Percentiles rank a stretch among this genome's conserved stretches.
Conservation (phyloP, 2,113 vertebrate genomes). For the Peromyscus leucopus region DNA sequence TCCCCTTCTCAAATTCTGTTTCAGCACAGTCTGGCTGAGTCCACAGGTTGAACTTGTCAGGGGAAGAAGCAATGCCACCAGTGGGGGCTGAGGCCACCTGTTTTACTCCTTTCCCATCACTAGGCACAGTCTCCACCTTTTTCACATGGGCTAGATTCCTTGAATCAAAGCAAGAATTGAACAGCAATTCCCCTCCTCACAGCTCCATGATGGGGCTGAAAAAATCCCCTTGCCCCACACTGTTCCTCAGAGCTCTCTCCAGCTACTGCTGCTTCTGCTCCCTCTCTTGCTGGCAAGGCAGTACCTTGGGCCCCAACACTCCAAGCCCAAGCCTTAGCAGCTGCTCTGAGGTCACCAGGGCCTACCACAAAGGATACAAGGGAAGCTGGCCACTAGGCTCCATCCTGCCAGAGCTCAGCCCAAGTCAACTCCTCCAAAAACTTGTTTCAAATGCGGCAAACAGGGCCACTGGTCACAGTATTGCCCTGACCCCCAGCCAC, state of each 20-base stretch:
- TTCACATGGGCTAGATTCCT: conserved; percentile 95
- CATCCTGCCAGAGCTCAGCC: no score
- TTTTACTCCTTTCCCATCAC: conserved; percentile 78
- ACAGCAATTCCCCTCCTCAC: conserved; percentile 89
- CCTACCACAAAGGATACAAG: no score
- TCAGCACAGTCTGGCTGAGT: conserved; percentile 95
- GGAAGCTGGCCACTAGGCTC: no score
- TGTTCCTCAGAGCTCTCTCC: conserved; percentile 75
- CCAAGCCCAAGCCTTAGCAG: conserved; percentile 11
- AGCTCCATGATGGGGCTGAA: conserved; percentile 82
- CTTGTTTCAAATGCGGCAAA: no score
- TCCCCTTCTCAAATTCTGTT: conserved; percentile 95
- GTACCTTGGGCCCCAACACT: conserved; percentile 75
- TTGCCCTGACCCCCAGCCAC: no score
- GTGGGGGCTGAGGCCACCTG: conserved; percentile 48
- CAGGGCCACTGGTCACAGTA: no score
- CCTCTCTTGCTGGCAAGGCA: conserved; percentile 66
- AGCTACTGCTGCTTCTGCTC: conserved; percentile 69
- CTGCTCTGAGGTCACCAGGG: no score
- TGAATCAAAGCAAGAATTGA: conserved; percentile 97
- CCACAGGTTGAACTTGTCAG: conserved; percentile 97
- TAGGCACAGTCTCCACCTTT: conserved; percentile 87
- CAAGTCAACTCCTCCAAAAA: no score
- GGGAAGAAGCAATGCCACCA: conserved; percentile 55
- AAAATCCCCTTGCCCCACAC: conserved; percentile 79